Percentiles rank a stretch among this genome's conserved stretches.
Evolutionary conservation across 2,113 vertebrate genomes (phyloP).

Genomic region (Ondatra zibethicus): DNA sequence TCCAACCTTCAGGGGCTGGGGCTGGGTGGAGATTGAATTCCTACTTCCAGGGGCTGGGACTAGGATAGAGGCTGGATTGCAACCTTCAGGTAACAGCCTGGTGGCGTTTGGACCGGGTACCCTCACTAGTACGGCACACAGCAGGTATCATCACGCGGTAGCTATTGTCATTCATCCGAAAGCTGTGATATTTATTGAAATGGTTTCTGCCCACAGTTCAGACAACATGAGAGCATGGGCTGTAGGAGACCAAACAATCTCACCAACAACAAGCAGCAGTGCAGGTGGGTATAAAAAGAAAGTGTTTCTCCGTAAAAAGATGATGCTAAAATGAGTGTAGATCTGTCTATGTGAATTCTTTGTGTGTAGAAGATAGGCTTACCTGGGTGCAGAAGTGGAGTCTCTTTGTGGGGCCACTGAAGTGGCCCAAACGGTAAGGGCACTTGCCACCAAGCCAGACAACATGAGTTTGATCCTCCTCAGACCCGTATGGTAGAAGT

Average conservation of each 20-base stretch:
- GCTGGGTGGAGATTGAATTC: neutral
- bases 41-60: neutral
- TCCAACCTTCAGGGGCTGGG: neutral
- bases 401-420: neutral
- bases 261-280: neutral
- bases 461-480: neutral
- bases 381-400: neutral
- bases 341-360: neutral
- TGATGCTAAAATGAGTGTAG: too few relatives aligned
- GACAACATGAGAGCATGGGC: neutral
- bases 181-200: neutral
- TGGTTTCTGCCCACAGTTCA: neutral
- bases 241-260: neutral
- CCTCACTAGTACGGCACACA: neutral
- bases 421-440: neutral
- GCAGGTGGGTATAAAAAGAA: neutral
- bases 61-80: neutral
- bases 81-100: neutral
- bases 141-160: neutral
- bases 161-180: neutral
- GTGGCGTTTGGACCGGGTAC: too few relatives aligned
- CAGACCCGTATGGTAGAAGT: neutral
- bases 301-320: neutral
- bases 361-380: neutral
- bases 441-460: neutral